phyloP scores from a whole-genome alignment of 1,140 invertebrate genomes.

The Eriocheir sinensis region DNA sequence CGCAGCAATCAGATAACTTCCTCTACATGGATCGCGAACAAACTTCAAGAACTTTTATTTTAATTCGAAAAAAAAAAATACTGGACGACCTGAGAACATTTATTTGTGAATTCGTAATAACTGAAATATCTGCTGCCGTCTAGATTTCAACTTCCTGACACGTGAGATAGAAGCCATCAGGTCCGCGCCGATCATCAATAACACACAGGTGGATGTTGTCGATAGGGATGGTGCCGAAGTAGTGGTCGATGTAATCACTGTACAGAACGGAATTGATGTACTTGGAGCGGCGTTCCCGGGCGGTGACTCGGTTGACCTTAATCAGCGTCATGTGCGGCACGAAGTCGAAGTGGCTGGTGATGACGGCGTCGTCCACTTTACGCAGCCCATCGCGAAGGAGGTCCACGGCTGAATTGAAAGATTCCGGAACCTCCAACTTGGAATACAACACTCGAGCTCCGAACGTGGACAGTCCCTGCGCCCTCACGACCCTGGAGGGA shows the following conservation, averaged over 20 bases:
- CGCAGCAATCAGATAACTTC: too few relatives aligned
- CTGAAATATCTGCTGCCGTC: background rate
- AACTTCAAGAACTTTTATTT: too few relatives aligned
- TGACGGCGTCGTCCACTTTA: conserved; percentile 57
- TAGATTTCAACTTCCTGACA: conserved; percentile 55
- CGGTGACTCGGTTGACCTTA: conserved; percentile 77
- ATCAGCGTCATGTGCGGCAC: conserved; percentile 79
- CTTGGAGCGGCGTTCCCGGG: conserved; percentile 77
- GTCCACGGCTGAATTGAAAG: conserved; percentile 60
- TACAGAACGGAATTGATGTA: conserved; percentile 79
- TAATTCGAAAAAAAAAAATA: too few relatives aligned
- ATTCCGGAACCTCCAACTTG: conserved; percentile 67
- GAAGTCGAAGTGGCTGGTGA: conserved; percentile 79
- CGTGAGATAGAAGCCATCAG: conserved; percentile 79
- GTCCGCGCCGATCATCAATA: conserved; percentile 76
- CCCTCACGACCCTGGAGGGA: conserved; percentile 45
- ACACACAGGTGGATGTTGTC: conserved; percentile 79
- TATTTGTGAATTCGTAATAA: too few relatives aligned
- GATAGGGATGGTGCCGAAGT: conserved; percentile 75
- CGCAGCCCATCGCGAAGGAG: conserved; percentile 58
- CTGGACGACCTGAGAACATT: too few relatives aligned
- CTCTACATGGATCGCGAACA: too few relatives aligned
- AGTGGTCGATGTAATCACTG: conserved; percentile 63
- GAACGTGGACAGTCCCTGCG: conserved; percentile 76
- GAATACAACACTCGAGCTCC: conserved; percentile 79